A percentile compares a stretch with the other conserved stretches of the same genome.
These are phyloP conservation scores for Lutraria lutraria DNA, from an alignment of 2,888 invertebrate genomes.

Conservation along the genomic window DNA sequence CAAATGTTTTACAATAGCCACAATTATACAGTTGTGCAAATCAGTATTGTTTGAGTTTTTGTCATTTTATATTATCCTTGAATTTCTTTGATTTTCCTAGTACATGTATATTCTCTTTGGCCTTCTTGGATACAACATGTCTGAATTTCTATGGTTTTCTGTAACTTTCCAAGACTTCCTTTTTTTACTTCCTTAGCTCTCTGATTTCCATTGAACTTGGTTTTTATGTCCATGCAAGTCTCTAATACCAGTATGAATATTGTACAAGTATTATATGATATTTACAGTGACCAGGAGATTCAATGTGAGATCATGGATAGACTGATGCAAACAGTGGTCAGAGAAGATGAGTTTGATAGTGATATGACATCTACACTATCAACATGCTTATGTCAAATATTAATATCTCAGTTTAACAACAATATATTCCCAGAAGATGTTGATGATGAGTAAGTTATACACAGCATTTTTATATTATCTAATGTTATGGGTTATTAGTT, in stretches of 20 bases:
- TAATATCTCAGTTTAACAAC: conserved; percentile 88
- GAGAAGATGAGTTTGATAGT: conserved; percentile 88
- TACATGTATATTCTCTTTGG: no score
- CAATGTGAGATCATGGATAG: conserved; percentile 90
- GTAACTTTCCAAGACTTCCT: no score
- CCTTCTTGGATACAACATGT: no score
- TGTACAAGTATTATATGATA: not conserved
- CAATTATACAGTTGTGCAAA: no score
- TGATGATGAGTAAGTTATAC: conserved; percentile 87
- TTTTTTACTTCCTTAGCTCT: no score
- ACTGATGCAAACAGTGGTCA: conserved; percentile 89
- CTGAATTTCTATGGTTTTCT: no score
- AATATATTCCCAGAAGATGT: conserved; percentile 88
- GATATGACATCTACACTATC: conserved; percentile 89
- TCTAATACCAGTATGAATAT: not conserved
- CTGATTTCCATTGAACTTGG: no score
- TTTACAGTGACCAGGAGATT: conserved; percentile 86
- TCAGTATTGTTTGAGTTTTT: no score
- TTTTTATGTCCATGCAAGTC: no score
- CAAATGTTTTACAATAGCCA: no score
- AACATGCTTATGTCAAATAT: conserved; percentile 89
- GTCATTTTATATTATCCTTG: no score
- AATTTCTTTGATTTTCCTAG: no score
- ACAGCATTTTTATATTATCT: not conserved
- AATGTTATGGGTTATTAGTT: not conserved